Evolutionary conservation across 2,888 invertebrate genomes (phyloP).

Genomic region (Hedychridium roseum): DNA sequence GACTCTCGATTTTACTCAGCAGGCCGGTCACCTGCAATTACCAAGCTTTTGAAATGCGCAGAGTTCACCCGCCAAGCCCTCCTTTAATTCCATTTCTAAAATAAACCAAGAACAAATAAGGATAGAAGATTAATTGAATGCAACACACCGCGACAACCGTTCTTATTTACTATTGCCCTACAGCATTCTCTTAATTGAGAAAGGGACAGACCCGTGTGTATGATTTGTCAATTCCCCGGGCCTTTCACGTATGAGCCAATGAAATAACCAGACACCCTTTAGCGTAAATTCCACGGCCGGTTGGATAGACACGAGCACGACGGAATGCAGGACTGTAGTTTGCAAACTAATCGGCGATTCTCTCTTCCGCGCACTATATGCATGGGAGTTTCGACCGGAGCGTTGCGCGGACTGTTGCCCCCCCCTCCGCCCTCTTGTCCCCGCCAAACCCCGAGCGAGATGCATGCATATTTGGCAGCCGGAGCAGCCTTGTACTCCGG

Average conservation of each 20-base stretch:
- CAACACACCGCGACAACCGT: too few species aligned
- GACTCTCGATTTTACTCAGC: slow-evolving; percentile 60
- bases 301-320: slow-evolving; percentile 31
- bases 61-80: too few species aligned
- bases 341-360: slow-evolving; percentile 59
- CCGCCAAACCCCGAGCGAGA: slow-evolving; percentile 53
- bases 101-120: too few species aligned
- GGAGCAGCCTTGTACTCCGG: slow-evolving; percentile 47
- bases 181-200: too few species aligned
- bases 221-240: background rate
- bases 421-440: too few species aligned
- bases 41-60: slow-evolving; percentile 60
- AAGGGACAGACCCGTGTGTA: slow-evolving; percentile 36
- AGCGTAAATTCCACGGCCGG: slow-evolving; percentile 39
- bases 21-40: slow-evolving; percentile 63
- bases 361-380: slow-evolving; percentile 54
- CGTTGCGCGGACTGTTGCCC: slow-evolving; percentile 47
- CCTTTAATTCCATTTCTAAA: too few species aligned
- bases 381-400: slow-evolving; percentile 49
- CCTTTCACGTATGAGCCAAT: background rate
- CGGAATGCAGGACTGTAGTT: slow-evolving; percentile 48
- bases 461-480: slow-evolving; percentile 61
- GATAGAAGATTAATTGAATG: too few species aligned
- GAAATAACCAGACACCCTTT: background rate
- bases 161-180: too few species aligned